Evolutionary conservation across 2,888 invertebrate species (phyloP), one percentile per base, ranked within the genome.

Genomic region (Scaptomyza caliginosa): DNA sequence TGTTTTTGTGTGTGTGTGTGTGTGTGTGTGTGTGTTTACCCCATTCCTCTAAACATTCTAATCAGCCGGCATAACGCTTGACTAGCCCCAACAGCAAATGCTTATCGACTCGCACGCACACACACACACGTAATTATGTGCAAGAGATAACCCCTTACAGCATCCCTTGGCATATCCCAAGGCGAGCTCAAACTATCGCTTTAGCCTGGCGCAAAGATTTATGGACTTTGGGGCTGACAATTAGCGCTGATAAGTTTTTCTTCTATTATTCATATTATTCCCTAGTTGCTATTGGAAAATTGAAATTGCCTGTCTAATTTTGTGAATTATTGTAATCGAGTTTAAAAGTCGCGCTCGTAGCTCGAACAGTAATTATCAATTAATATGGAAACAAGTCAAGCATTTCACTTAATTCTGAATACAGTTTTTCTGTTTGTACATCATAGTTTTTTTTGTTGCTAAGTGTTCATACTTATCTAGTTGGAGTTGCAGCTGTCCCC

Each of bases 61-160:
- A 85, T 85, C 84, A 74, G 84, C 66, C 69, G 81, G 69, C 88
- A 88, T 88, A 88, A 88, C 88, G 88, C 88, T 84, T 86, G 84
- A 86, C 57, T 88, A 80, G 78, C 55, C 75, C 48, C 79, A 63
- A 72, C 28, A 45, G 57, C 74, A 67, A 59, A 26, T 26, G 64
- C 79, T 86, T 81, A 86, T 86, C 87, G 48, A 38, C 11, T 13
- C 55, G 38, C 21, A 6, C 50, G 8, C 52, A 24, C n/a, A 55
- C 52, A 59, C 40, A 49, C 67, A 36, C 17, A 64, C 52, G 69
- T 84, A 86, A 86, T 84, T 86, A 77, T 69, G 69, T 57, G 50
- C 46, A 36, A 30, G 56, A 69, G 81, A 82, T 82, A 82, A 86
- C 86, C 85, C 74, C 55, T 40, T 52, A 50, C 32, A 71, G 54